These are phyloP conservation scores for Plotosus lineatus DNA, from an alignment of 2,113 vertebrate species.

Conservation along the genomic window DNA sequence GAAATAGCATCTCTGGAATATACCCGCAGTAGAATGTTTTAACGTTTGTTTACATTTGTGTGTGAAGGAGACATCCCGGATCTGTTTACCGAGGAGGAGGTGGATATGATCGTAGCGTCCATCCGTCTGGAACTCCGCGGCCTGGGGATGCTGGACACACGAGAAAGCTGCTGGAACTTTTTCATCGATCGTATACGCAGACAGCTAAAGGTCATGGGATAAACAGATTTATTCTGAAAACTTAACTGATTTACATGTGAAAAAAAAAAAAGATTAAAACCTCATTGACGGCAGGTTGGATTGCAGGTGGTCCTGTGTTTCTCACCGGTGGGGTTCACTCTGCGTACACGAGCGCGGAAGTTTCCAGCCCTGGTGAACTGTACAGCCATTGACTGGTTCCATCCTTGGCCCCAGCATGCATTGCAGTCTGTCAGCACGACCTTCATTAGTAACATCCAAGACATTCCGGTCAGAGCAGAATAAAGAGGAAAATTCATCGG, in stretches of 20 bases:
- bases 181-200: conserved; percentile 79
- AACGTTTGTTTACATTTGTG: neutral
- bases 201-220: conserved; percentile 71
- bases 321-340: conserved; percentile 73
- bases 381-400: conserved; percentile 70
- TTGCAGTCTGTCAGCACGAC: conserved; percentile 71
- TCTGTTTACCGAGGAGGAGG: conserved; percentile 74
- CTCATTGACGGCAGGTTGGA: neutral
- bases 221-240: neutral
- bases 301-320: conserved; percentile 75
- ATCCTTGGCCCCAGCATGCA: conserved; percentile 64
- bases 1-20: neutral
- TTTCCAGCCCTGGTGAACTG: conserved; percentile 72
- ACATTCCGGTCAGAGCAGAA: conserved; percentile 61
- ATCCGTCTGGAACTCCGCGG: conserved; percentile 73
- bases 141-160: conserved; percentile 68
- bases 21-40: neutral
- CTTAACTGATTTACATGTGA: neutral
- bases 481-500: neutral
- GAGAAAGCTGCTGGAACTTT: conserved; percentile 76
- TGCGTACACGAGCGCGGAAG: conserved; percentile 69
- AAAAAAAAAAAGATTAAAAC: neutral
- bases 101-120: conserved; percentile 70
- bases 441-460: conserved; percentile 73
- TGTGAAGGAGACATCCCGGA: conserved; percentile 70